A percentile compares a stretch with the other conserved stretches of the same genome.
Conservation (phyloP, 2,888 invertebrate genomes). For the Eulithis prunata region DNA sequence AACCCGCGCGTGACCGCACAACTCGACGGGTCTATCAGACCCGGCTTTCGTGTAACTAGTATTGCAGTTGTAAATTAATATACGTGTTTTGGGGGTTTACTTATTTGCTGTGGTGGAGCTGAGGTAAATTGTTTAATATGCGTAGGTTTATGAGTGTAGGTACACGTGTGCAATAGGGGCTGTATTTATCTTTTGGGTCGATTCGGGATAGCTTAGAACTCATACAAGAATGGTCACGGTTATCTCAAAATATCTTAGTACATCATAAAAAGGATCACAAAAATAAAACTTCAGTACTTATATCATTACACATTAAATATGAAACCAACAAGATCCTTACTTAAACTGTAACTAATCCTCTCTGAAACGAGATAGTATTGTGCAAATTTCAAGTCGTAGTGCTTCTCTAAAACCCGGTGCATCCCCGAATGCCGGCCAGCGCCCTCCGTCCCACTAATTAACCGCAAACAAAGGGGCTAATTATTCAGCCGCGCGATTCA, state of each 20-base stretch:
- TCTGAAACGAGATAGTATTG: background rate
- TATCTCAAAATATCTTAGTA: too few relatives aligned
- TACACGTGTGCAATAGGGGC: too few relatives aligned
- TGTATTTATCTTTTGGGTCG: too few relatives aligned
- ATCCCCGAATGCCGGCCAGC: conserved; percentile 9
- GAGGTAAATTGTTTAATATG: too few relatives aligned
- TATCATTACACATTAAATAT: background rate
- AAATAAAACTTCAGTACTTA: too few relatives aligned
- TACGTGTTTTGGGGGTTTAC: too few relatives aligned
- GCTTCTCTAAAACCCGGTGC: conserved; percentile 9
- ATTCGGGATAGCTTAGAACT: too few relatives aligned
- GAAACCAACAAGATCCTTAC: background rate
- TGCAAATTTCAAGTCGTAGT: conserved; percentile 9
- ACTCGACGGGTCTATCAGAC: conserved; percentile 14
- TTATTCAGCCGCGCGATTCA: conserved; percentile 43
- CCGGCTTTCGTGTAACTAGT: background rate
- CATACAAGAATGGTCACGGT: too few relatives aligned
- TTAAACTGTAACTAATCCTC: background rate
- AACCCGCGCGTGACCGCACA: conserved; percentile 18
- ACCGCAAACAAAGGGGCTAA: conserved; percentile 43
- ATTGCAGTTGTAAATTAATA: background rate
- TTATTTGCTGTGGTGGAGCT: too few relatives aligned
- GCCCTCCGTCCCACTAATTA: conserved; percentile 38
- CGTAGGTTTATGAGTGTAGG: too few relatives aligned
- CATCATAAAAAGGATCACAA: too few relatives aligned